Conservation (phyloP, 2,888 invertebrate genomes). For the Mesochorus sp. region DNA sequence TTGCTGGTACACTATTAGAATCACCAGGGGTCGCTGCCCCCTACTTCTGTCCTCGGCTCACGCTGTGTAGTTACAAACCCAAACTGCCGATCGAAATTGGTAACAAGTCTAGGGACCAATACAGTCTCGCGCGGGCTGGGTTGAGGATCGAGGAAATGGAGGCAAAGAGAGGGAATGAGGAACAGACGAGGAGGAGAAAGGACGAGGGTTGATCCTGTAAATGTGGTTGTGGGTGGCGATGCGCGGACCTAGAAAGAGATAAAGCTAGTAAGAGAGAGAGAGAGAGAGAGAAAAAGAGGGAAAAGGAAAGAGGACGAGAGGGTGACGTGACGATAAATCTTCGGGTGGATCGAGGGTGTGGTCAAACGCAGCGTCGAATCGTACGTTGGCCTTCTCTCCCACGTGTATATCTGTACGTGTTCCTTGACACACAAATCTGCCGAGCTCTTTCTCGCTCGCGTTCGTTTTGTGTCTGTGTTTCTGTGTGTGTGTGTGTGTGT, state of each 20-base stretch:
- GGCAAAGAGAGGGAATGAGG: constrained; percentile 18
- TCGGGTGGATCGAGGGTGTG: constrained; percentile 79
- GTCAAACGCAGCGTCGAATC: constrained; percentile 77
- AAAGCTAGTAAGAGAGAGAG: constrained; percentile 1
- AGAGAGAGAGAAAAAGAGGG: constrained; percentile 17
- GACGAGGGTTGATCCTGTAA: constrained; percentile 36
- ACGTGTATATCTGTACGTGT: background rate
- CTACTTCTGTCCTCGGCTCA: background rate
- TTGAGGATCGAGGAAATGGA: constrained; percentile 20
- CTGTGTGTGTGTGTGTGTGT: background rate
- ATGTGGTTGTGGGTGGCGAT: constrained; percentile 52
- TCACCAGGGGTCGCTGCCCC: background rate
- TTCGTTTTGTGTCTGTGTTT: too few relatives aligned
- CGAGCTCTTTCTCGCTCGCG: constrained; percentile 37
- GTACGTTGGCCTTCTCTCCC: constrained; percentile 45
- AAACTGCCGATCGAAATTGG: constrained; percentile 77
- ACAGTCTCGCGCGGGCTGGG: constrained; percentile 44
- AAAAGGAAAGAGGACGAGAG: constrained; percentile 59
- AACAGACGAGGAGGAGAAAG: too few relatives aligned
- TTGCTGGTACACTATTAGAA: constrained; percentile 2
- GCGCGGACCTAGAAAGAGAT: constrained; percentile 34
- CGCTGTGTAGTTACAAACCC: constrained; percentile 72
- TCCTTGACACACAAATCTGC: constrained; percentile 49
- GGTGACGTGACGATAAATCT: constrained; percentile 77
- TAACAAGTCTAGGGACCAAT: constrained; percentile 69